These are phyloP conservation scores for Streblospio benedicti DNA, from an alignment of 1,140 invertebrate genomes.

Conservation along the genomic window DNA sequence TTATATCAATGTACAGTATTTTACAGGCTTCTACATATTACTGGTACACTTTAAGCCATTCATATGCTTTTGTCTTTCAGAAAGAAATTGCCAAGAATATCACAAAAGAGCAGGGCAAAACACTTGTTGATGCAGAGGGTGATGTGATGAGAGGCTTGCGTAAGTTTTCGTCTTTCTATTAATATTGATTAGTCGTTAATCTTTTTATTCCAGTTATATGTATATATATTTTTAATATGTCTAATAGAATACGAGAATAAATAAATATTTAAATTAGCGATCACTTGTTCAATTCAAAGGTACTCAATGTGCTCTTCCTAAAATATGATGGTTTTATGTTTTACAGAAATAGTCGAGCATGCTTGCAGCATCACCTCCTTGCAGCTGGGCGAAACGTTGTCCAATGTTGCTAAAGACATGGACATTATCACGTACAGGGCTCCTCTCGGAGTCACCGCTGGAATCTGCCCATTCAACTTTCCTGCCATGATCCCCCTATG, in stretches of 20 bases:
- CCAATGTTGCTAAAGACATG: slow-evolving; percentile 79
- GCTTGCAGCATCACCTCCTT: slow-evolving; percentile 85
- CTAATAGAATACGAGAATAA: neutral
- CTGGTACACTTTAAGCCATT: neutral
- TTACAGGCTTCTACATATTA: neutral
- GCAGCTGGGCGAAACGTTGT: slow-evolving; percentile 83
- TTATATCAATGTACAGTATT: neutral
- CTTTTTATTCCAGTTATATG: neutral
- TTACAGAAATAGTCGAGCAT: slow-evolving; percentile 82
- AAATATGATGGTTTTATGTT: neutral
- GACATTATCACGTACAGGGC: slow-evolving; percentile 67
- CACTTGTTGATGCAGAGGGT: slow-evolving; percentile 90
- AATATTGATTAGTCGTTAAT: neutral
- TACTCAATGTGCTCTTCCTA: neutral
- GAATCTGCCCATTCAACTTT: slow-evolving; percentile 74
- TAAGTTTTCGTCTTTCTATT: slow-evolving; percentile 57
- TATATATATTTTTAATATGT: neutral
- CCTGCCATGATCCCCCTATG: slow-evolving; percentile 99
- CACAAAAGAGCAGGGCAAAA: slow-evolving; percentile 96
- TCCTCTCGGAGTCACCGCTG: slow-evolving; percentile 80
- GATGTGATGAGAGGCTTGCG: slow-evolving; percentile 94
- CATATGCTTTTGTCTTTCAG: slow-evolving; percentile 47
- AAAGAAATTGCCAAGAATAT: slow-evolving; percentile 84
- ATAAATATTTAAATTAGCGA: neutral
- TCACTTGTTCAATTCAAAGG: neutral